Evolutionary conservation across 2,797 vertebrate genomes (phyloP).

Genomic region (Sphenopsis melanotis): DNA sequence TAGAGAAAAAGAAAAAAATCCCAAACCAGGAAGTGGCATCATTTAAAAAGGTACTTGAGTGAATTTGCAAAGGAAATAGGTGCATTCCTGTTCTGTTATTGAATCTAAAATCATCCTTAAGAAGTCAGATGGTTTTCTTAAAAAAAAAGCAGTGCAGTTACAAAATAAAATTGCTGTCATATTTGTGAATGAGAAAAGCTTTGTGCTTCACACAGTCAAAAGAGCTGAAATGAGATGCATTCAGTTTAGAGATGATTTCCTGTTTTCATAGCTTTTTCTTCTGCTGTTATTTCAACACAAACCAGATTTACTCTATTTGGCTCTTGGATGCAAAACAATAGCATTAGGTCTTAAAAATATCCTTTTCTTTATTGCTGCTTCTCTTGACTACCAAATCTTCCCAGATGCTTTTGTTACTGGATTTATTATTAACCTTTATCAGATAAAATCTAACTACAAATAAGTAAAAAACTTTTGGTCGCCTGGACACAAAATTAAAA

Average conservation of each 20-base stretch:
- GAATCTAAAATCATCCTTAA: background rate
- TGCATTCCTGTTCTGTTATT: background rate
- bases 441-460: background rate
- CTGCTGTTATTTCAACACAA: background rate
- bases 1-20: background rate
- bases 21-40: background rate
- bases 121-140: background rate
- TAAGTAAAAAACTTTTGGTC: background rate
- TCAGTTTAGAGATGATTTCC: background rate
- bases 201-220: background rate
- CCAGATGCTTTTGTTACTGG: background rate
- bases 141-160: background rate
- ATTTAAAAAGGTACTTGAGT: background rate
- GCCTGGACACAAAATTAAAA: background rate
- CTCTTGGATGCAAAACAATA: background rate
- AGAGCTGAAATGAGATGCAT: background rate
- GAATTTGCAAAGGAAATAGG: background rate
- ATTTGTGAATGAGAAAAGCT: background rate
- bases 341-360: background rate
- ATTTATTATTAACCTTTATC: conserved; percentile 11
- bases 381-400: background rate
- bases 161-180: background rate
- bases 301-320: background rate
- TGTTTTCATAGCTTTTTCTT: background rate
- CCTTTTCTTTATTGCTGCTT: background rate